These are phyloP conservation scores for Lophius piscatorius DNA, from an alignment of 2,113 vertebrate species.

Conservation along the genomic window DNA sequence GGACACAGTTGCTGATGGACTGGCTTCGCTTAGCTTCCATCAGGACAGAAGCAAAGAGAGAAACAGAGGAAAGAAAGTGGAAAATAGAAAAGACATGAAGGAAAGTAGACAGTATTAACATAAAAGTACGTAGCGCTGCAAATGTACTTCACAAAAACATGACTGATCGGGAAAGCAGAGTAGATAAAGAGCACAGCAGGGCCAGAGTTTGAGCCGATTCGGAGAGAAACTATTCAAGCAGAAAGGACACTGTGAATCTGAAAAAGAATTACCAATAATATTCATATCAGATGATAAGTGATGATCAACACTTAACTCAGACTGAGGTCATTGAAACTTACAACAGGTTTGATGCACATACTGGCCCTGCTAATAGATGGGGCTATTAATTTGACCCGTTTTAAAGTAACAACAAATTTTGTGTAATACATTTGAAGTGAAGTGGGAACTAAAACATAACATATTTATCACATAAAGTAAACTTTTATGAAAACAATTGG, in stretches of 20 bases:
- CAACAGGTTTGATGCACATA: not conserved
- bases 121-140: slow-evolving; percentile 16
- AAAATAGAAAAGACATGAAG: slow-evolving; percentile 47
- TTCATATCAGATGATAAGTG: not conserved
- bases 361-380: not conserved
- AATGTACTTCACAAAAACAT: slow-evolving; percentile 1
- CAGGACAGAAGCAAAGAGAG: slow-evolving; percentile 30
- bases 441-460: too few relatives aligned
- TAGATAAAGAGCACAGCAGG: not conserved
- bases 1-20: slow-evolving; percentile 99
- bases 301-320: not conserved
- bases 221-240: not conserved
- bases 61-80: slow-evolving; percentile 28
- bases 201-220: not conserved
- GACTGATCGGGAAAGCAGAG: not conserved
- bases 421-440: too few relatives aligned
- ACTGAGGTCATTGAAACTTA: not conserved
- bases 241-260: not conserved
- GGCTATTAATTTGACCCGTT: too few relatives aligned
- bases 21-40: slow-evolving; percentile 98
- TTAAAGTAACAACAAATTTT: too few relatives aligned
- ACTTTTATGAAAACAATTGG: too few relatives aligned
- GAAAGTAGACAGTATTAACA: slow-evolving; percentile 47
- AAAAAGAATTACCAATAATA: not conserved
- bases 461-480: too few relatives aligned